Base-by-base conservation (phyloP, 92 coral and sea anemone species). In the Micromussa lordhowensis region DNA sequence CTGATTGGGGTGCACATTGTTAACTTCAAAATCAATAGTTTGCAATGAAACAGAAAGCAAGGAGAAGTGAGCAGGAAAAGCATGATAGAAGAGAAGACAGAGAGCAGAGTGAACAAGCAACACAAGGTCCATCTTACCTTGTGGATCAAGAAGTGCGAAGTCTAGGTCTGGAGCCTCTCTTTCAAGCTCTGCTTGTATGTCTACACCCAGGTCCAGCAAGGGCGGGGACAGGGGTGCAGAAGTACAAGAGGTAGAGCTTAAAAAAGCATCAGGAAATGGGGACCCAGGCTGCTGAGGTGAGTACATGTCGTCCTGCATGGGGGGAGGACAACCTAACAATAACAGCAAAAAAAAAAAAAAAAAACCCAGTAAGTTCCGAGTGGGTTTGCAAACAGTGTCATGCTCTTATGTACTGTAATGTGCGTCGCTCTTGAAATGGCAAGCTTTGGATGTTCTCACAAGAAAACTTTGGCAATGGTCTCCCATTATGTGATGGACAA, bases 171-270 rank as follows among this genome's bases (percentile, higher is more conserved):
- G 93, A 84, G 89, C 96, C 75, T 95, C 98, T 61, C 78, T 92
- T 84, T 86, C 91, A 87, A 95, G 90, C 82, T 93, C 98, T 36
- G 92, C 98, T 84, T 95, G 98, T 86, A 95, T 85, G 90, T 95
- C 98, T 90, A 95, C 98, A 94, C 94, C 96, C 94, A 95, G 85
- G 89, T 93, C 95, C 77, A 98, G 90, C 82, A 94, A 92, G 38
- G 92, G 92, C 6, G 95, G 94, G n/a, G 99, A 89, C 86, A 91
- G 34, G 88, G 98, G 93, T 81, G 96, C 95, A 98, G 99, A 98
- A 98, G 99, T 94, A 96, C 99, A 98, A 98, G 99, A 92, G 91
- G 99, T 98, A 98, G 99, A 91, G 93, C 96, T 90, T 86, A 88
- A 92, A 83, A 86, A 91, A 82, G 95, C 98, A 55, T 95, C 98